Conservation (phyloP, 2,113 vertebrate species). For the Nothocercus julius region DNA sequence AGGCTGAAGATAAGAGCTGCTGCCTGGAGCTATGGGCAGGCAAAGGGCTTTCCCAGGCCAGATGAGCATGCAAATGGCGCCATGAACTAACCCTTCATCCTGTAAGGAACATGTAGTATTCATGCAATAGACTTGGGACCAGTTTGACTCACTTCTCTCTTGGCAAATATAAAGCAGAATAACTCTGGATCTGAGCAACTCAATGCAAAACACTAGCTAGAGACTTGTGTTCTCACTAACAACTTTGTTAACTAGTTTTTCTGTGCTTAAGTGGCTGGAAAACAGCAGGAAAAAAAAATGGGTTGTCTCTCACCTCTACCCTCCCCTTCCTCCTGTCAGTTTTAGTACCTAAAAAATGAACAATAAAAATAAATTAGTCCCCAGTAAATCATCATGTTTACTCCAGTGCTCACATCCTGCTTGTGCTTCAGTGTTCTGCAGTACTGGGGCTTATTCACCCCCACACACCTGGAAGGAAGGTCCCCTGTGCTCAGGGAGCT, state of each 20-base stretch:
- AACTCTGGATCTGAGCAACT: neutral
- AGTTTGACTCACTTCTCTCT: accelerated
- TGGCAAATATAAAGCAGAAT: neutral
- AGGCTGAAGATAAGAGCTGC: neutral
- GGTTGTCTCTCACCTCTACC: neutral
- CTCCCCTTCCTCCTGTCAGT: neutral
- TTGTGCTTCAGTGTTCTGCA: neutral
- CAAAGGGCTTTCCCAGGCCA: neutral
- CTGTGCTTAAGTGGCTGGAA: neutral
- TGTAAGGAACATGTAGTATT: neutral
- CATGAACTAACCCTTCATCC: neutral
- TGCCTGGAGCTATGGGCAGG: accelerated
- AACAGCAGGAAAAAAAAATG: neutral
- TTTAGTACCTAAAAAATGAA: neutral
- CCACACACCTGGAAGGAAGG: accelerated
- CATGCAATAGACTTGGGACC: no score
- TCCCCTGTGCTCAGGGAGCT: neutral
- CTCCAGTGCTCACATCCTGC: neutral
- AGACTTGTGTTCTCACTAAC: neutral
- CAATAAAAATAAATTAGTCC: neutral
- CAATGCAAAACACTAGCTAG: neutral
- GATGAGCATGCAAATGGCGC: neutral
- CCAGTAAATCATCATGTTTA: neutral
- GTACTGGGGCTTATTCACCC: accelerated
- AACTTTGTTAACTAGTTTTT: neutral